These are phyloP conservation scores for Phocides pigmalion DNA, from an alignment of 1,140 invertebrate species.

Conservation along the genomic window DNA sequence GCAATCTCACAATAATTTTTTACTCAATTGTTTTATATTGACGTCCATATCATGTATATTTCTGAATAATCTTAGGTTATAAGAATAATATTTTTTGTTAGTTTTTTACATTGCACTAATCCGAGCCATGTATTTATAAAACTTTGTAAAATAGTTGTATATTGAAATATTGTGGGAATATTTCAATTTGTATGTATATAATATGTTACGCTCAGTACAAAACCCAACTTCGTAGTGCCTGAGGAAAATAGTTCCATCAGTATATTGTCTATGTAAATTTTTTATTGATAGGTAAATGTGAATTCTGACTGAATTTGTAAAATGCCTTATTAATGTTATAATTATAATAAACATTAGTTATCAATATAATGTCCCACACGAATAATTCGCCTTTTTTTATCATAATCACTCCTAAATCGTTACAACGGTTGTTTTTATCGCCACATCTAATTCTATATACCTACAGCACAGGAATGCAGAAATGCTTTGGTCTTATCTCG, in stretches of 20 bases:
- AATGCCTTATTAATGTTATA: slow-evolving; percentile 51
- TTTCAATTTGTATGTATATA: slow-evolving; percentile 31
- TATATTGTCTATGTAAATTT: background rate
- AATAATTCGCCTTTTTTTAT: background rate
- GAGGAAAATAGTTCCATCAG: slow-evolving; percentile 6
- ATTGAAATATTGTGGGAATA: slow-evolving; percentile 11
- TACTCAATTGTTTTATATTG: slow-evolving; percentile 12
- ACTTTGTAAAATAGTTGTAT: slow-evolving; percentile 22
- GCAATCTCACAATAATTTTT: slow-evolving; percentile 19
- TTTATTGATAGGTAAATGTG: slow-evolving; percentile 8
- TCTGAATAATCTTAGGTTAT: slow-evolving; percentile 55
- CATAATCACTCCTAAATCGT: too few species aligned
- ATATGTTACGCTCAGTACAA: slow-evolving; percentile 36
- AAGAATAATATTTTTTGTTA: slow-evolving; percentile 39
- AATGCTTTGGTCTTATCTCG: too few species aligned
- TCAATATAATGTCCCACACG: slow-evolving; percentile 24
- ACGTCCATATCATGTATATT: slow-evolving; percentile 46
- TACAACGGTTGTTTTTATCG: too few species aligned
- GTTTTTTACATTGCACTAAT: slow-evolving; percentile 45
- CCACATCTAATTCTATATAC: too few species aligned
- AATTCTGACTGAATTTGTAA: slow-evolving; percentile 13
- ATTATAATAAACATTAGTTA: slow-evolving; percentile 11
- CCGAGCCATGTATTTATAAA: slow-evolving; percentile 69
- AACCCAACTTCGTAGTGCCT: slow-evolving; percentile 1
- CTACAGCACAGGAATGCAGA: too few species aligned